Base-by-base conservation (phyloP, 2,888 invertebrate species). In the Cryptus armator region DNA sequence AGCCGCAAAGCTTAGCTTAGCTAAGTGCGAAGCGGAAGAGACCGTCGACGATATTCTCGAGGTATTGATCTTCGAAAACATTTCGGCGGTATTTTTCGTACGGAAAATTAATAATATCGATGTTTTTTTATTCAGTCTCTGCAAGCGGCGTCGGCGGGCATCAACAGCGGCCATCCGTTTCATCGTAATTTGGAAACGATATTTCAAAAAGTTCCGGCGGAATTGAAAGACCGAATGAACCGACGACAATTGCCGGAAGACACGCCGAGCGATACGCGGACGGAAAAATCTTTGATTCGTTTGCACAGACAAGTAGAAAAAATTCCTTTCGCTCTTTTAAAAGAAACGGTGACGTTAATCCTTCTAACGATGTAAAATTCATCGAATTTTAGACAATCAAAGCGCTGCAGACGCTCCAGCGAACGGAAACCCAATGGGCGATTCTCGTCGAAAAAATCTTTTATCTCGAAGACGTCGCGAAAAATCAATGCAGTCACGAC, bases 11-110 rank as follows among this genome's bases (percentile, higher is more conserved):
- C 94, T 99, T 48, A 98, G 98, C 93, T 97, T 97, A 2, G 99
- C 99, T 91, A 98, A 98, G 93, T 98, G 98, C 90, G 99, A 99
- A 94, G 99, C 99, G 3, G 99, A 99, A 94, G 99, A 99, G 94
- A 97, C 97, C 86, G 96, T 99, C 0, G 99, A 99, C 93, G 99
- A 99, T 94, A 97, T 99, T 86, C 95, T 99, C 81, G 98, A 99
- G 95, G 98, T 98, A 93, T 16, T 9, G 19, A 62, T 16, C 16
- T 46, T 48, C 16, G 7, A 0, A 1, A 44, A 4, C 43, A 43
- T 71, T 24, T 68, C 5, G 5, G 37, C 37, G 37, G 1, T 37
- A 5, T 37, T 37, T 37, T 37, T 24, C 24, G 24, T 24, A 24
- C 24, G 24, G 2, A 24, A 24, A 24, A 24, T 24, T 3, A 2